A percentile compares a stretch with the other conserved stretches of the same genome.
phyloP scores from a whole-genome alignment of 2,888 invertebrate species.

The Platycnemis pennipes region DNA sequence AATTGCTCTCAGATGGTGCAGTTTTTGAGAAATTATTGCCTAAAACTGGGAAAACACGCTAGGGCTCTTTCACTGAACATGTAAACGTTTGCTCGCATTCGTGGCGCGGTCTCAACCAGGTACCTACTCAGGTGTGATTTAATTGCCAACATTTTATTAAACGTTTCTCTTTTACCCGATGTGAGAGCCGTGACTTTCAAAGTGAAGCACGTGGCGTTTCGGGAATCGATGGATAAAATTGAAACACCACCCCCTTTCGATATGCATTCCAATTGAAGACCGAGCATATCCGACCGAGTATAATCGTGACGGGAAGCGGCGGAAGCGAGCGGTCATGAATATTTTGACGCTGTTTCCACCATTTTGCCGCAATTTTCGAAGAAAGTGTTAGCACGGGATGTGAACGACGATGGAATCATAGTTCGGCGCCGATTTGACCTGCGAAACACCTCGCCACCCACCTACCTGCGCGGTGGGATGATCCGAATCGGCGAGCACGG shows the following conservation, averaged over 20 bases:
- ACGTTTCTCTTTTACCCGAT: neutral
- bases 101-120: neutral
- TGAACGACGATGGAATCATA: neutral
- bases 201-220: neutral
- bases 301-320: neutral
- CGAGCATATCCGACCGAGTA: neutral
- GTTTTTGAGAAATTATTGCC: conserved; percentile 26
- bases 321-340: neutral
- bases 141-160: neutral
- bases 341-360: neutral
- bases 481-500: neutral
- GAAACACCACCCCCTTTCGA: neutral
- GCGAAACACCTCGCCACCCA: neutral
- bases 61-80: neutral
- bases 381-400: neutral
- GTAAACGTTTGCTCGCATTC: neutral
- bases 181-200: neutral
- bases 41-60: neutral
- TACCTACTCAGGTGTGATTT: conserved; percentile 29
- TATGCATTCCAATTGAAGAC: neutral
- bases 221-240: neutral
- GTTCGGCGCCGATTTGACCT: neutral
- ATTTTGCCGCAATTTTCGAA: neutral
- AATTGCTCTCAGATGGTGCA: conserved; percentile 17
- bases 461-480: neutral